These are phyloP conservation scores for Coendou prehensilis DNA, from an alignment of 2,797 vertebrate species.

Conservation along the genomic window DNA sequence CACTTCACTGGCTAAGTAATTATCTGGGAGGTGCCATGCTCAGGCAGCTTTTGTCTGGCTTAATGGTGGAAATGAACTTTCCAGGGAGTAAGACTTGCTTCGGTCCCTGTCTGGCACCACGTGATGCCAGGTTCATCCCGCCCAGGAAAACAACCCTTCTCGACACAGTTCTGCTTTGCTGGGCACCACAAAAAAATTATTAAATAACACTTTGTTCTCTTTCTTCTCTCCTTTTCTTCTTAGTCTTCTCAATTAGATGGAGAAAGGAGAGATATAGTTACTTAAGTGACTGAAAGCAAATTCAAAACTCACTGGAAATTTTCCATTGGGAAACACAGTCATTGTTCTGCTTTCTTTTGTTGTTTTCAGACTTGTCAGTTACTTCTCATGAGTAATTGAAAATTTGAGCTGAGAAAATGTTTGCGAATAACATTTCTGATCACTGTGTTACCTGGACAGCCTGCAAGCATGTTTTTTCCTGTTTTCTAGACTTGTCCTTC, in stretches of 20 bases:
- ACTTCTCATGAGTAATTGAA: slow-evolving; percentile 64
- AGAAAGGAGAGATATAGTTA: background rate
- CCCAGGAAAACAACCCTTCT: background rate
- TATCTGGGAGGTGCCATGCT: slow-evolving; percentile 47
- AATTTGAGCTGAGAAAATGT: slow-evolving; percentile 56
- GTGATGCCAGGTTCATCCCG: background rate
- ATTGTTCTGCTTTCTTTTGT: slow-evolving; percentile 70
- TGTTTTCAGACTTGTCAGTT: slow-evolving; percentile 75
- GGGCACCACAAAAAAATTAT: slow-evolving; percentile 51
- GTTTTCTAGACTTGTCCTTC: slow-evolving; percentile 50
- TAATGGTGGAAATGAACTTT: slow-evolving; percentile 64
- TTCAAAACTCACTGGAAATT: slow-evolving; percentile 16
- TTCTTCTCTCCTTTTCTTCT: slow-evolving; percentile 63
- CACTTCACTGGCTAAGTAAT: slow-evolving; percentile 70
- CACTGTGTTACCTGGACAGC: background rate
- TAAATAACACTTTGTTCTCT: slow-evolving; percentile 60
- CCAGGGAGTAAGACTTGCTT: slow-evolving; percentile 9
- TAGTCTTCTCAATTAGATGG: background rate
- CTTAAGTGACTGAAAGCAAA: slow-evolving; percentile 42
- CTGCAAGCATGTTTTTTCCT: slow-evolving; percentile 42
- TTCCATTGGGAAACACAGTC: slow-evolving; percentile 61
- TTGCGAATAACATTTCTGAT: slow-evolving; percentile 23
- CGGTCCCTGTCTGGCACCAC: background rate
- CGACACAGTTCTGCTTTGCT: background rate
- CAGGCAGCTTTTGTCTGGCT: slow-evolving; percentile 47